phyloP scores from a whole-genome alignment of 2,888 invertebrate genomes.

The Athalia cordata region DNA sequence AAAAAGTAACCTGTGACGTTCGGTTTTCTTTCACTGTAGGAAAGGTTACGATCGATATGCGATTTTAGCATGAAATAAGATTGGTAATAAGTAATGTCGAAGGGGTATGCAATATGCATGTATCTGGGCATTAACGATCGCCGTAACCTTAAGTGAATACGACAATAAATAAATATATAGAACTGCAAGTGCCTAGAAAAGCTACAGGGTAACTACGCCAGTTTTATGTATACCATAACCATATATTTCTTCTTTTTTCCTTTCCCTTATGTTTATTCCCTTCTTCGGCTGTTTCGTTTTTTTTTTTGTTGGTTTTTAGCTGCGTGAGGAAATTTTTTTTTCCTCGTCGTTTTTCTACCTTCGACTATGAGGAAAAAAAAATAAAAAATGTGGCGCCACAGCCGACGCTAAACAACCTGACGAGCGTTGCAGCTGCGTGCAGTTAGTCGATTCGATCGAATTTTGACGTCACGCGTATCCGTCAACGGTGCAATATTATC shows the following conservation, averaged over 20 bases:
- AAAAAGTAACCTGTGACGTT: not conserved
- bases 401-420: not conserved
- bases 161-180: constrained; percentile 35
- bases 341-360: too few species aligned
- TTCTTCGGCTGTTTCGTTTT: not conserved
- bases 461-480: not conserved
- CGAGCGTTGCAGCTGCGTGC: not conserved
- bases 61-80: constrained; percentile 8
- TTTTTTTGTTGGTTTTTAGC: not conserved
- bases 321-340: too few species aligned
- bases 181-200: constrained; percentile 11
- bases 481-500: not conserved
- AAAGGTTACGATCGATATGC: not conserved
- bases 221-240: not conserved
- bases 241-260: not conserved
- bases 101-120: not conserved
- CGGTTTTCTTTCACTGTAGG: not conserved
- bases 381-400: too few species aligned
- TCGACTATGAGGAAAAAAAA: too few species aligned
- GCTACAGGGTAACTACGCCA: constrained; percentile 3
- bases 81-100: constrained; percentile 24
- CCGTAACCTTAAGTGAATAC: constrained; percentile 33
- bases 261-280: not conserved
- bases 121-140: constrained; percentile 32
- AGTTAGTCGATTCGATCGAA: not conserved